Evolutionary conservation across 2,888 invertebrate genomes (phyloP), one percentile per base, ranked within the genome.

Genomic region (Acleris laterana): DNA sequence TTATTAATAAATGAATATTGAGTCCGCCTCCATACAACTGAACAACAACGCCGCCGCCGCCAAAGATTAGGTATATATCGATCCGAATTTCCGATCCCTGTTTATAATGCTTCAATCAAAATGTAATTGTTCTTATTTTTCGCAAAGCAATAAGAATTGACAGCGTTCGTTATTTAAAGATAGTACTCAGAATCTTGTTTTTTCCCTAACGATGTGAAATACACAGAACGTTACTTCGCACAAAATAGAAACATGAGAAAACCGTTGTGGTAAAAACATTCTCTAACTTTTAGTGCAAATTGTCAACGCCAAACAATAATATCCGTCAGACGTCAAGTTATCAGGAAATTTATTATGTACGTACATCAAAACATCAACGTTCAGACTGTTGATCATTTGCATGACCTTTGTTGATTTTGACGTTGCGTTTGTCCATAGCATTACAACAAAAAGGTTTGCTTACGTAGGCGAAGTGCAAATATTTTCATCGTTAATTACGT

Each of bases 221-320:
- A 56, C 65, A 13, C 11, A 17, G 60, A 61, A 65, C 9, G 17
- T 2, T 53, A 28, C 13, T 53, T 50, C 44, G 55, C 55, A 59
- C 59, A 20, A 55, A 64, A 59, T 49, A 52, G 25, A 64, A 17
- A 55, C 46, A 44, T 56, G 50, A 60, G 60, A 61, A 65, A 65
- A 64, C 25, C 28, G 20, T 11, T 32, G 32, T 3, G 11, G 17
- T 19, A 59, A 50, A 55, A 51, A 51, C 63, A 56, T 17, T 53
- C 2, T 25, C 59, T 60, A 60, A 65, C 42, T 44, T 44, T 7
- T 55, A 32, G 28, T 49, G 60, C 55, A 60, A 48, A 65, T 20
- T 50, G n/a, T n/a, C 25, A 19, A 44, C 38, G 11, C 38, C 49
- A 38, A 49, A 55, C 42, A 49, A 65, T 49, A 1, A 19, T 55